These are phyloP conservation scores for Zingel zingel DNA, from an alignment of 2,113 vertebrate genomes.

Conservation along the genomic window DNA sequence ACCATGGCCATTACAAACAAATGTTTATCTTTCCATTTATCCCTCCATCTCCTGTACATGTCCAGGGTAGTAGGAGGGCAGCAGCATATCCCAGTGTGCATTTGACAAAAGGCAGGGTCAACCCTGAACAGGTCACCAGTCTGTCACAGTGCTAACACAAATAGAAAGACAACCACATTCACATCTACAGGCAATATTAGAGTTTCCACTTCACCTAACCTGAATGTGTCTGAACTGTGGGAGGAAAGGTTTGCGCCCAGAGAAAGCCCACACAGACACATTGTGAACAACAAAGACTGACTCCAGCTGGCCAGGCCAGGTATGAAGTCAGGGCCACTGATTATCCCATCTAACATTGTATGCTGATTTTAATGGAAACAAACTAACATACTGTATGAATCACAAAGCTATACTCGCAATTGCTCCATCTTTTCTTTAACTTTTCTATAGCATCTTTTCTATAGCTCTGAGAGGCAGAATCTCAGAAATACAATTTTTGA, in stretches of 20 bases:
- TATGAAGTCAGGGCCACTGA: background rate
- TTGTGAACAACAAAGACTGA: conserved; percentile 14
- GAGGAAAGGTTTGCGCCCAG: background rate
- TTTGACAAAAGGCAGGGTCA: conserved; percentile 13
- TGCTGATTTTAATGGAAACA: conserved; percentile 11
- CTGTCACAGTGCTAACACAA: conserved; percentile 6
- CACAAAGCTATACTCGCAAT: background rate
- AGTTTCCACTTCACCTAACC: conserved; percentile 40
- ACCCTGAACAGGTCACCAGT: conserved; percentile 8
- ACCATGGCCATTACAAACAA: background rate
- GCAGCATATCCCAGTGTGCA: background rate
- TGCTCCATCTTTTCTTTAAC: background rate
- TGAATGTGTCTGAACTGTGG: conserved; percentile 20
- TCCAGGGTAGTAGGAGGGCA: background rate
- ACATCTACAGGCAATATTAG: conserved; percentile 26
- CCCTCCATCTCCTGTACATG: background rate
- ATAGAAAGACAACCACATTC: conserved; percentile 27
- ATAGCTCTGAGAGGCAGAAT: too few relatives aligned
- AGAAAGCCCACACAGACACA: conserved; percentile 6
- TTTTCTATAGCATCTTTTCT: background rate
- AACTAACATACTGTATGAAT: background rate
- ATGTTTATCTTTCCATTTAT: background rate
- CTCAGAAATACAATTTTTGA: background rate
- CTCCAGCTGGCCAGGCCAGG: conserved; percentile 15
- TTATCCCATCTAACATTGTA: conserved; percentile 12